These are phyloP conservation scores for Recurvirostra avosetta DNA, from an alignment of 2,113 vertebrate species.

Conservation along the genomic window DNA sequence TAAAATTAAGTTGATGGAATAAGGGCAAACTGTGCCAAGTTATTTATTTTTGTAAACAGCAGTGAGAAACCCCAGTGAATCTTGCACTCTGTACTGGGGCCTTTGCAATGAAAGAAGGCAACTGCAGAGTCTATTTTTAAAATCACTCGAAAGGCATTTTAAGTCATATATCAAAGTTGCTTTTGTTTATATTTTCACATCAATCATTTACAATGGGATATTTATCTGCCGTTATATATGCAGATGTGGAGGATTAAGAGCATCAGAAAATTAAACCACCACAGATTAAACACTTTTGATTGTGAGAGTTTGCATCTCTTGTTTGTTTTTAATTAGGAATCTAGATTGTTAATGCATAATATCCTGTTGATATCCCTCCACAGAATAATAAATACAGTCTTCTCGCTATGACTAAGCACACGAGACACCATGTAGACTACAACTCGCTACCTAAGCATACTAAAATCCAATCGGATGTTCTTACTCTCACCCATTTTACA, in stretches of 20 bases:
- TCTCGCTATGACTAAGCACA: background rate
- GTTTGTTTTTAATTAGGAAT: background rate
- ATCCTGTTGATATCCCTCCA: background rate
- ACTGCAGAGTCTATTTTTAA: rapidly evolving
- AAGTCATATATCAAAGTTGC: background rate
- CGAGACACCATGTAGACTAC: rapidly evolving
- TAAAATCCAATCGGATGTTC: background rate
- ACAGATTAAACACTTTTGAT: background rate
- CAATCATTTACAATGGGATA: background rate
- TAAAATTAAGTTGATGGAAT: background rate
- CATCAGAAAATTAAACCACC: background rate
- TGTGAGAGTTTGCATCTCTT: background rate
- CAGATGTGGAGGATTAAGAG: background rate
- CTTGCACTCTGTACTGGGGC: background rate
- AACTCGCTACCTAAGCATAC: background rate
- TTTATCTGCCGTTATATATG: background rate
- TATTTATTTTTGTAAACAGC: background rate
- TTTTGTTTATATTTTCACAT: background rate
- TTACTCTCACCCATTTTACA: background rate
- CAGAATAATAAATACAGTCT: background rate
- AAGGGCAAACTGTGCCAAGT: background rate
- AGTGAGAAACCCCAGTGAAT: no score
- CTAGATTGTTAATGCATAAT: background rate
- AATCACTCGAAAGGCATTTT: background rate
- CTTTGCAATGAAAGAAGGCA: background rate